Evolutionary conservation across 2,888 invertebrate species (phyloP).

Genomic region (Hecatera dysodea): DNA sequence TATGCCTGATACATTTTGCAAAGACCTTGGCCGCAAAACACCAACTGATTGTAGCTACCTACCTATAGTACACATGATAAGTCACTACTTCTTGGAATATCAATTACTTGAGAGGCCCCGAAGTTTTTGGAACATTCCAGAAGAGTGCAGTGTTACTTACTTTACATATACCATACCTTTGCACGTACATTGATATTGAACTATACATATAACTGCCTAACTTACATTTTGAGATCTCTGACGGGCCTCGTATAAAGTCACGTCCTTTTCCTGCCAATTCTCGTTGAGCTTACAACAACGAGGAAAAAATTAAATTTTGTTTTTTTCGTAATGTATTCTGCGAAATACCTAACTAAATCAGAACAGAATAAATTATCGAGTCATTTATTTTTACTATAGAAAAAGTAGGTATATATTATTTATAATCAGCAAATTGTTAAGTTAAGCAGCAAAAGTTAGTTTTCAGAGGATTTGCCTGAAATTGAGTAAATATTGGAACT

Average conservation of each 20-base stretch:
- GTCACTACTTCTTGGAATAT: slow-evolving; percentile 50
- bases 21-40: slow-evolving; percentile 63
- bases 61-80: slow-evolving; percentile 44
- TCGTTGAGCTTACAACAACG: slow-evolving; percentile 26
- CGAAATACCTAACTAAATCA: slow-evolving; percentile 32
- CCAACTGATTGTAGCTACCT: slow-evolving; percentile 54
- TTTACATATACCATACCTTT: neutral
- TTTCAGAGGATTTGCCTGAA: neutral
- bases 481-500: neutral
- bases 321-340: slow-evolving; percentile 36
- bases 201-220: neutral
- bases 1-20: slow-evolving; percentile 63
- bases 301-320: slow-evolving; percentile 41
- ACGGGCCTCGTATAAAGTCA: slow-evolving; percentile 12
- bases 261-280: slow-evolving; percentile 13
- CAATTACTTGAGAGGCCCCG: slow-evolving; percentile 12
- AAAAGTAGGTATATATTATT: neutral
- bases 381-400: neutral
- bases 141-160: neutral
- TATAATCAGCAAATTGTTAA: neutral
- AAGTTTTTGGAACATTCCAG: slow-evolving; percentile 30
- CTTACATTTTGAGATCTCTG: slow-evolving; percentile 6
- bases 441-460: no score
- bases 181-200: neutral
- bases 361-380: neutral